These are phyloP conservation scores for Sisyra nigra DNA, from an alignment of 2,888 invertebrate genomes.

Conservation along the genomic window DNA sequence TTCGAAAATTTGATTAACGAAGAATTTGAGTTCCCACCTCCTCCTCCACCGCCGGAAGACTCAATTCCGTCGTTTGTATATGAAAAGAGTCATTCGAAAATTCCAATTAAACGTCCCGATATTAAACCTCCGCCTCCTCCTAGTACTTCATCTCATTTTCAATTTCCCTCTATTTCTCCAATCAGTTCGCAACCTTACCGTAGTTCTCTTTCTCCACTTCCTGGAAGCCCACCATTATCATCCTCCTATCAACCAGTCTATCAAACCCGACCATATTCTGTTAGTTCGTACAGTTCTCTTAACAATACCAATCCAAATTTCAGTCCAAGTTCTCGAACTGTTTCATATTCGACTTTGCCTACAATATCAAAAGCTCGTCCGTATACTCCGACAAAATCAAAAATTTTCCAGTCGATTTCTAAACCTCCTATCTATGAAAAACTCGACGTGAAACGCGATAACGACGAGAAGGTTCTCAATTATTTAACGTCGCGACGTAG, in stretches of 20 bases:
- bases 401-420: not conserved
- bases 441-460: not conserved
- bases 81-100: slow-evolving; percentile 7
- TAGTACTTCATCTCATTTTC: slow-evolving; percentile 6
- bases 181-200: slow-evolving; percentile 10
- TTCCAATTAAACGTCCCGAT: slow-evolving; percentile 2
- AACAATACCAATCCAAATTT: not conserved
- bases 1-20: not conserved
- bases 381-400: not conserved
- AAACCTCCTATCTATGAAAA: slow-evolving; percentile 1
- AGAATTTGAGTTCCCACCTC: slow-evolving; percentile 4
- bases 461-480: too few species aligned
- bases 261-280: slow-evolving; percentile 1
- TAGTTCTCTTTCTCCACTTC: slow-evolving; percentile 14
- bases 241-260: slow-evolving; percentile 1
- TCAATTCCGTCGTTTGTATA: slow-evolving; percentile 5
- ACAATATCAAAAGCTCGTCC: not conserved
- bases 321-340: slow-evolving; percentile 1
- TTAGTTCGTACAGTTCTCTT: too few species aligned
- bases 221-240: slow-evolving; percentile 7
- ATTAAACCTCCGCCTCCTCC: slow-evolving; percentile 1
- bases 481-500: too few species aligned
- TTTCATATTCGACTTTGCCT: slow-evolving; percentile 5
- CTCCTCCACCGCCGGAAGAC: not conserved
- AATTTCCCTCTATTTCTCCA: slow-evolving; percentile 11